Evolutionary conservation across 2,113 vertebrate genomes (phyloP), one percentile per base, ranked within the genome.

Genomic region (Phrynocephalus versicolor): DNA sequence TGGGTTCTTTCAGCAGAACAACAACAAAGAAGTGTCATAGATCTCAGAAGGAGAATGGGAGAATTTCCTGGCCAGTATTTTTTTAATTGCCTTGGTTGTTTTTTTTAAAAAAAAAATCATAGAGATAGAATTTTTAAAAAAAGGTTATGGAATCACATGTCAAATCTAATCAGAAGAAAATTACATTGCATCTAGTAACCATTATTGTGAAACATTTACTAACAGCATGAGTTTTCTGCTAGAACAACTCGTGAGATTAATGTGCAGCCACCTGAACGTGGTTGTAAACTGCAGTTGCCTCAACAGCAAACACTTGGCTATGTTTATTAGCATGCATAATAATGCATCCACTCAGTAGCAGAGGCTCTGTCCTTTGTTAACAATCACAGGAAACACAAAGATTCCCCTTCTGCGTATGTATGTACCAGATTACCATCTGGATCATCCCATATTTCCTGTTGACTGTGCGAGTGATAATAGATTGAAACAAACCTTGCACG

Each of bases 301-400:
- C 62, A 93, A 85, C 33, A 91, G 71, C 70, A 93, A 75, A 83
- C 77, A 82, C 78, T 88, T 88, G 64, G 75, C 85, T 87, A 83
- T 30, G 74, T 83, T 83, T 79, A 87, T 85, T 87, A 93, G 72
- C 25, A 85, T 55, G 91, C 89, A 88, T 79, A 89, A 64, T 30
- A 90, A 85, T 1, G 65, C 64, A 87, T 35, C 84, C 39, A 84
- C 84, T 84, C 92, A 92, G 81, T 84, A 94, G 88, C 90, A 90
- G 74, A 79, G 86, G 83, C 70, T 79, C 86, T 92, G 88, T 92
- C 94, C 93, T 92, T 92, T 85, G 73, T 76, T 88, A 90, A 97
- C 96, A 96, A 96, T 96, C 12, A 88, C 88, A 93, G 95, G 95
- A 97, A 97, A 94, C 70, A 92, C 90, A 91, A 90, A 93, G 93